phyloP scores from a whole-genome alignment of 2,888 invertebrate species.

The Helicoverpa assulta region DNA sequence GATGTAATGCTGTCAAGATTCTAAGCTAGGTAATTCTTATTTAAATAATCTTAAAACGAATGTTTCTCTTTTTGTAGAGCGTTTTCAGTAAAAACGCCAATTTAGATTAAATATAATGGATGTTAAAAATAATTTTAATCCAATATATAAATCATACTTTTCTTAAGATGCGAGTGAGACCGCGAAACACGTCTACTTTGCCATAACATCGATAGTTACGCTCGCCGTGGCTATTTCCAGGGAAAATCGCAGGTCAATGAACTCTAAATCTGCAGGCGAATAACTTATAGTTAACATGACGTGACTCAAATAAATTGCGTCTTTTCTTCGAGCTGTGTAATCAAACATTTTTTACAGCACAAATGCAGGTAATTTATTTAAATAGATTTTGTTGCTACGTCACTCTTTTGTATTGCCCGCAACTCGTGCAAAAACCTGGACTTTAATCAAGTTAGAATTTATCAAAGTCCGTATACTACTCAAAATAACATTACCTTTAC shows the following conservation, averaged over 20 bases:
- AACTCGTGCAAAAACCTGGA: not conserved
- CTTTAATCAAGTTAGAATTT: not conserved
- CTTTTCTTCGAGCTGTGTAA: slow-evolving; percentile 9
- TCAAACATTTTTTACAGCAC: slow-evolving; percentile 6
- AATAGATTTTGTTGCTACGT: not conserved
- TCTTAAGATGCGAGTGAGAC: not conserved
- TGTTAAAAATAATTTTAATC: no score
- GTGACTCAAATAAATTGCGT: slow-evolving; percentile 34
- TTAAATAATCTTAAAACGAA: no score
- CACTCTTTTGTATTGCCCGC: not conserved
- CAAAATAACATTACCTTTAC: not conserved
- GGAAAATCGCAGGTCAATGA: slow-evolving; percentile 24
- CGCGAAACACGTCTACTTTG: not conserved
- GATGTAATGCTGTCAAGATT: no score
- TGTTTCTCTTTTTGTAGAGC: no score
- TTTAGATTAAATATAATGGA: no score
- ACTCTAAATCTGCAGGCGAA: slow-evolving; percentile 23
- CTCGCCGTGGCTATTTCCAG: slow-evolving; percentile 7
- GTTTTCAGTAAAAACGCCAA: no score
- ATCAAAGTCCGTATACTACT: not conserved
- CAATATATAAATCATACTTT: no score
- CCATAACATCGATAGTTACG: not conserved
- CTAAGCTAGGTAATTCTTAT: no score
- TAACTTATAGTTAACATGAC: slow-evolving; percentile 13
- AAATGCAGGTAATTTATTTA: not conserved